Evolutionary conservation across 2,797 vertebrate genomes (phyloP).

Genomic region (Brachymystax lenok): DNA sequence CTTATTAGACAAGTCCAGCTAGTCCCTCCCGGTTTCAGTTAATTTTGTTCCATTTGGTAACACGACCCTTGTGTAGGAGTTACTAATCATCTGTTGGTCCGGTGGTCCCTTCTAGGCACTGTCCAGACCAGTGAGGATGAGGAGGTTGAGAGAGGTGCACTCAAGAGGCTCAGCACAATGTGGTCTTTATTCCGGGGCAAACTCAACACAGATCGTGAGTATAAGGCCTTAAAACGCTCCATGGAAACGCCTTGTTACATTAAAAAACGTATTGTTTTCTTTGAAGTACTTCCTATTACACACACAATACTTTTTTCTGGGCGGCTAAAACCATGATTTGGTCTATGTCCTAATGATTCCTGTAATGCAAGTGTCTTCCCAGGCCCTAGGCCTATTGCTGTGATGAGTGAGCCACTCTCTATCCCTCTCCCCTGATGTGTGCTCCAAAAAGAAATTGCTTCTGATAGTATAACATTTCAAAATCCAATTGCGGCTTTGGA

Average conservation of each 20-base stretch:
- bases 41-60: too few species aligned
- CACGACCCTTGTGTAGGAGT: background rate
- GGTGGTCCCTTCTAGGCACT: conserved; percentile 37
- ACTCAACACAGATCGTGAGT: conserved; percentile 65
- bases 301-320: background rate
- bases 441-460: too few species aligned
- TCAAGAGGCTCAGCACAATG: conserved; percentile 74
- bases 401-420: too few species aligned
- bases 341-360: too few species aligned
- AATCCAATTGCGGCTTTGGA: too few species aligned
- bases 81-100: background rate
- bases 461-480: too few species aligned
- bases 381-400: too few species aligned
- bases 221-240: background rate
- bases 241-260: background rate
- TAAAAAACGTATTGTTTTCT: background rate
- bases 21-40: too few species aligned
- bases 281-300: background rate
- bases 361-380: too few species aligned
- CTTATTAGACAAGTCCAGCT: background rate
- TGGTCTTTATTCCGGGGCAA: conserved; percentile 67
- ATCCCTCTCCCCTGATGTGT: too few species aligned
- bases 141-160: conserved; percentile 47
- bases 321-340: too few species aligned
- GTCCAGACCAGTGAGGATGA: conserved; percentile 55